These are phyloP conservation scores for Armadillidium nasatum DNA, from an alignment of 1,140 invertebrate species.

Conservation along the genomic window DNA sequence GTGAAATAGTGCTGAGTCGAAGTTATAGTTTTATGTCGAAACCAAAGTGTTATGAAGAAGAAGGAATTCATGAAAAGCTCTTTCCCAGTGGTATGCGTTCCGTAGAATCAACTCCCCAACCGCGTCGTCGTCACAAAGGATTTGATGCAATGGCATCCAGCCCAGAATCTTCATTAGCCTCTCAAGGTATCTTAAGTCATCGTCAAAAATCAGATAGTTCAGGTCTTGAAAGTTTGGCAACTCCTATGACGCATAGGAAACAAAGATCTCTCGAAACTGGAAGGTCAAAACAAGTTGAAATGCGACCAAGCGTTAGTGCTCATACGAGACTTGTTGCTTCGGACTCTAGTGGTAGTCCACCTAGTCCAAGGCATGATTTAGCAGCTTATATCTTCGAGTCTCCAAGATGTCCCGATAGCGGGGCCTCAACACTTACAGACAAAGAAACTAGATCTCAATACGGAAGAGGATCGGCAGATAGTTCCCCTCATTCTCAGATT, in stretches of 20 bases:
- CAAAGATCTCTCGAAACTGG: constrained; percentile 45
- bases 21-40: constrained; percentile 70
- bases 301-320: constrained; percentile 35
- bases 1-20: constrained; percentile 53
- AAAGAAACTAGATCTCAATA: constrained; percentile 37
- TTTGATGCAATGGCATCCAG: constrained; percentile 25
- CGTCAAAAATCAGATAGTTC: constrained; percentile 38
- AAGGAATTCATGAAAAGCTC: constrained; percentile 77
- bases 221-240: constrained; percentile 46
- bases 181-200: constrained; percentile 30
- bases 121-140: constrained; percentile 46
- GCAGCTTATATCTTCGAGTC: constrained; percentile 34
- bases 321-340: constrained; percentile 41
- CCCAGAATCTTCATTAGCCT: constrained; percentile 32
- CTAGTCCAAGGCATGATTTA: constrained; percentile 40
- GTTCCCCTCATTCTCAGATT: constrained; percentile 46
- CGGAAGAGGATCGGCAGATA: constrained; percentile 44
- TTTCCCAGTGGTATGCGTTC: constrained; percentile 53
- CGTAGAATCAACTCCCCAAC: constrained; percentile 51
- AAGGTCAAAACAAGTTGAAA: constrained; percentile 25
- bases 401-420: constrained; percentile 39
- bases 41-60: constrained; percentile 54
- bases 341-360: constrained; percentile 45
- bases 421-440: constrained; percentile 43
- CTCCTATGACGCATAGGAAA: constrained; percentile 47